Evolutionary conservation across 1,140 invertebrate species (phyloP).

Genomic region (Lanistes nyassanus): DNA sequence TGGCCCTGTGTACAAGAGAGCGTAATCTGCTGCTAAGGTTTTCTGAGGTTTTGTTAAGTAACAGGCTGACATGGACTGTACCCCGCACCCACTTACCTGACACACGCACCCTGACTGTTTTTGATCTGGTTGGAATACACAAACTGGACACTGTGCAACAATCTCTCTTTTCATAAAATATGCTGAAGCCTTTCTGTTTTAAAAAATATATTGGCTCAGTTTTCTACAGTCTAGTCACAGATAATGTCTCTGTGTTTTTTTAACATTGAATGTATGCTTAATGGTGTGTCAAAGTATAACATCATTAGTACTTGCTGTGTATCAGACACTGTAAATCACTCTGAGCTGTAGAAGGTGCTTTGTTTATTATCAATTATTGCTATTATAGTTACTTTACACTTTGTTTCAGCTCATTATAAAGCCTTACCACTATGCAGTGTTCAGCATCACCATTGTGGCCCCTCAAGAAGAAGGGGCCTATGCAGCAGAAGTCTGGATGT

Average conservation of each 20-base stretch:
- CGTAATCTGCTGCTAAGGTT: too few relatives aligned
- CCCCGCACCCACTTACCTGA: too few relatives aligned
- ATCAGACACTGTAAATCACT: not conserved
- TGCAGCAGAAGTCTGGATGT: slow-evolving; percentile 78
- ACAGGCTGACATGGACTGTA: too few relatives aligned
- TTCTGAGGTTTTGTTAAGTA: too few relatives aligned
- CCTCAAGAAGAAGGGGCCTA: slow-evolving; percentile 77
- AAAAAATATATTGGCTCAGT: too few relatives aligned
- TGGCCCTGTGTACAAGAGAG: too few relatives aligned
- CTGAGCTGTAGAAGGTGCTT: not conserved
- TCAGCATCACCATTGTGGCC: slow-evolving; percentile 78
- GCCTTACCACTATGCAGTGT: slow-evolving; percentile 78
- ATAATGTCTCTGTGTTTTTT: not conserved
- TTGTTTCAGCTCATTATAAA: slow-evolving; percentile 71
- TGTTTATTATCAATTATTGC: slow-evolving; percentile 6
- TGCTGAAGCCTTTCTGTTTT: not conserved
- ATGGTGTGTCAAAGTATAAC: not conserved
- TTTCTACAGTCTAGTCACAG: too few relatives aligned
- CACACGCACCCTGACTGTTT: too few relatives aligned
- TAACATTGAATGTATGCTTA: not conserved
- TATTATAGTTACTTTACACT: slow-evolving; percentile 21
- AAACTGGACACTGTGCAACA: too few relatives aligned
- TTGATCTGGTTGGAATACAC: too few relatives aligned
- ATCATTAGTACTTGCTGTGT: not conserved
- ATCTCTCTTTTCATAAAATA: slow-evolving; percentile 15